These are phyloP conservation scores for Zoanthus sansibaricus DNA, from an alignment of 92 coral and sea anemone genomes.

Conservation along the genomic window DNA sequence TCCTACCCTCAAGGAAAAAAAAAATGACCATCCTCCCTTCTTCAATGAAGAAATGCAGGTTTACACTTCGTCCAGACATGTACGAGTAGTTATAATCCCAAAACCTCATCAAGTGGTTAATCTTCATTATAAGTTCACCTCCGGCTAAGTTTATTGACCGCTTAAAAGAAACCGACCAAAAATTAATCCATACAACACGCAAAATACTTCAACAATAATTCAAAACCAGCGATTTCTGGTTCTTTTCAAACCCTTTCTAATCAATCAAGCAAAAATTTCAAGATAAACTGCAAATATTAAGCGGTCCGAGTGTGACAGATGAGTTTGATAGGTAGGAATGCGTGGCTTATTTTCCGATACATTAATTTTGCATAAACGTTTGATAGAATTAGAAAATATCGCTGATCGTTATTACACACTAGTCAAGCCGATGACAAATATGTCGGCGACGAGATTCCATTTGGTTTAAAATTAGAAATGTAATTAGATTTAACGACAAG, in stretches of 20 bases:
- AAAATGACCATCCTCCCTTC: too few relatives aligned
- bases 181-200: background rate
- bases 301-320: too few relatives aligned
- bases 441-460: background rate
- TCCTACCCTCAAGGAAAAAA: too few relatives aligned
- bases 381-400: background rate
- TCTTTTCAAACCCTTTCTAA: background rate
- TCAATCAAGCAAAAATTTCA: too few relatives aligned
- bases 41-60: too few relatives aligned
- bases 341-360: background rate
- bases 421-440: slow-evolving; percentile 1
- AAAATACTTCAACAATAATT: background rate
- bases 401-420: background rate
- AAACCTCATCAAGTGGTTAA: slow-evolving; percentile 20
- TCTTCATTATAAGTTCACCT: slow-evolving; percentile 16
- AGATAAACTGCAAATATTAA: too few relatives aligned
- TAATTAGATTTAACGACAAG: slow-evolving; percentile 7
- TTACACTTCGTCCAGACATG: background rate
- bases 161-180: background rate
- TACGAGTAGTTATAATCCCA: background rate
- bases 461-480: background rate
- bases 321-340: background rate
- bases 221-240: background rate
- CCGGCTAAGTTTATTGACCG: slow-evolving; percentile 10
- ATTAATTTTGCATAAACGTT: background rate